Evolutionary conservation across 2,888 invertebrate genomes (phyloP).

Genomic region (Sarcophaga carnaria): DNA sequence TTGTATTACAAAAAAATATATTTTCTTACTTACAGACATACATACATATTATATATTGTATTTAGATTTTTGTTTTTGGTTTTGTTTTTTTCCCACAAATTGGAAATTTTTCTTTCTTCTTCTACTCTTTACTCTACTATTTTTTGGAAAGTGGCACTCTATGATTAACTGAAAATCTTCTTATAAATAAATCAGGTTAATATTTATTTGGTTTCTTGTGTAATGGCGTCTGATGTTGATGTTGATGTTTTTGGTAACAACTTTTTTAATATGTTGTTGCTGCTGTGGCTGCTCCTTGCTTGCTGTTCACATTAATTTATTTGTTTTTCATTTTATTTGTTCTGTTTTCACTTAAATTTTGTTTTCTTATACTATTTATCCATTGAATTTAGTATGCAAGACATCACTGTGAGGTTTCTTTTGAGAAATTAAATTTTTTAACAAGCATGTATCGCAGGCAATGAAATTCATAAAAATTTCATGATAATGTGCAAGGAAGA

Average conservation of each 20-base stretch:
- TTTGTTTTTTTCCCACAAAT: too few relatives aligned
- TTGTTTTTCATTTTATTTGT: not conserved
- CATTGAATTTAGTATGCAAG: conserved; percentile 47
- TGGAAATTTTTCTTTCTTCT: too few relatives aligned
- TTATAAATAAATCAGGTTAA: conserved; percentile 67
- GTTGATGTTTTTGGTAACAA: conserved; percentile 22
- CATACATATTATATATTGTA: conserved; percentile 4
- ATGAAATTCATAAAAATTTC: conserved; percentile 42
- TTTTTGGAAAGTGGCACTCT: conserved; percentile 59
- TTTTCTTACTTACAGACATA: conserved; percentile 34
- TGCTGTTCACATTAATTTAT: too few relatives aligned
- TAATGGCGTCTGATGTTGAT: not conserved
- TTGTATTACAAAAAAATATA: conserved; percentile 16
- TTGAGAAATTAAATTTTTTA: conserved; percentile 49
- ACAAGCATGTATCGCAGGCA: conserved; percentile 51
- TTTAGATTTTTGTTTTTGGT: not conserved
- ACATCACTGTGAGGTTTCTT: conserved; percentile 56
- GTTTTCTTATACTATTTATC: not conserved
- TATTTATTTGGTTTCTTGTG: conserved; percentile 50
- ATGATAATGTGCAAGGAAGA: conserved; percentile 41
- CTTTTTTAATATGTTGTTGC: not conserved
- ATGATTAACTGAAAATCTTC: conserved; percentile 60
- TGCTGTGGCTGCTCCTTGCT: too few relatives aligned
- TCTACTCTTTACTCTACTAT: not conserved
- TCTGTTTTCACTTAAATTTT: not conserved